A percentile compares a stretch with the other conserved stretches of the same genome.
These are phyloP conservation scores for Digitonthophagus gazella DNA, from an alignment of 2,888 invertebrate genomes.

Conservation along the genomic window DNA sequence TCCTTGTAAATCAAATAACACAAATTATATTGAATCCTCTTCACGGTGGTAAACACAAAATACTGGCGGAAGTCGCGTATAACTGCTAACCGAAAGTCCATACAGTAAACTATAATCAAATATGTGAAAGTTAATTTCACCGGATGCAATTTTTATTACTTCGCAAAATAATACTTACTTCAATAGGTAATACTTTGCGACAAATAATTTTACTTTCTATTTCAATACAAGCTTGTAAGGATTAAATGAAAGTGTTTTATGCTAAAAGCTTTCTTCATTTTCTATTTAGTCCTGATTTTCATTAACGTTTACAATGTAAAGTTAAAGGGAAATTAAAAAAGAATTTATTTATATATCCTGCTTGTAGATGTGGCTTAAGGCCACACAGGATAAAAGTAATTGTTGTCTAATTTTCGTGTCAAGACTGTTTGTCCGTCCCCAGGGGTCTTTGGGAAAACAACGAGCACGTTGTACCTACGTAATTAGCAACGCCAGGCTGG, in stretches of 20 bases:
- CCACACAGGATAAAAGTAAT: neutral
- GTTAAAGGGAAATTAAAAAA: no score
- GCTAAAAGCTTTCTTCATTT: neutral
- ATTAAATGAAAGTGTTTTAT: no score
- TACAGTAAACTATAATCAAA: neutral
- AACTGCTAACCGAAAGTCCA: neutral
- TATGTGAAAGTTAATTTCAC: neutral
- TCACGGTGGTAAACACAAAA: neutral
- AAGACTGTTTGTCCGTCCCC: neutral
- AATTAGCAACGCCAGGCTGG: neutral
- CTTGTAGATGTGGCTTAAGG: neutral
- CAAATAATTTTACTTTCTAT: neutral
- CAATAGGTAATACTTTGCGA: no score
- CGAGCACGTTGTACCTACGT: neutral
- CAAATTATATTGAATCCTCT: neutral
- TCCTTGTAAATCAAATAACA: neutral
- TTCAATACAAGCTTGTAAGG: neutral
- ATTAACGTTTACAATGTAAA: no score
- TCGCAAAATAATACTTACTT: no score
- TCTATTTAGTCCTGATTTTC: no score
- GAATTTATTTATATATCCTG: neutral
- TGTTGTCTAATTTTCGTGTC: neutral
- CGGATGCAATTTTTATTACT: neutral
- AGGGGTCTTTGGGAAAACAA: neutral
- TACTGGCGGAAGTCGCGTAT: neutral